phyloP scores from a whole-genome alignment of 2,113 vertebrate species.

The Caretta caretta region DNA sequence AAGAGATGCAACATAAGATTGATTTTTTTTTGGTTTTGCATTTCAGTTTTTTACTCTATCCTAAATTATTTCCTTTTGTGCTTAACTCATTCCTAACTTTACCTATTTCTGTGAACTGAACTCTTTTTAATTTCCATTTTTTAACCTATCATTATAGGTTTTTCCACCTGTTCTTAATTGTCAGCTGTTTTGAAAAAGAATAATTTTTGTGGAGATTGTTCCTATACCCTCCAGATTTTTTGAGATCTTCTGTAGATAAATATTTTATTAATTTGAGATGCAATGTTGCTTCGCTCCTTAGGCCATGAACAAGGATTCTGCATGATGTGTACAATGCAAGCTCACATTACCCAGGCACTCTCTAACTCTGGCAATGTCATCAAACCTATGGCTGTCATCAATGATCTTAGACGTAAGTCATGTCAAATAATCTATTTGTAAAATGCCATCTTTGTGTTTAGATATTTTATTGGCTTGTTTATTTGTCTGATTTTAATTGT shows the following conservation, averaged over 20 bases:
- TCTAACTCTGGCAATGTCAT: slow-evolving; percentile 92
- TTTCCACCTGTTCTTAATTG: background rate
- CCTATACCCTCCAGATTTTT: background rate
- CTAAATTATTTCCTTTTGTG: no score
- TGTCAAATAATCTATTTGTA: background rate
- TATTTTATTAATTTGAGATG: background rate
- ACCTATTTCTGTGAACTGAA: no score
- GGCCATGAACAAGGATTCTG: slow-evolving; percentile 94
- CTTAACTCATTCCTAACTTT: no score
- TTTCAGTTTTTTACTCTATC: no score
- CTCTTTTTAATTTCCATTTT: no score
- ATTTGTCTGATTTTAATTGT: background rate
- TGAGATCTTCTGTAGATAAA: background rate
- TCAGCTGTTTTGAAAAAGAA: background rate
- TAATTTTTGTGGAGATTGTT: background rate
- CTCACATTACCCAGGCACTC: slow-evolving; percentile 93
- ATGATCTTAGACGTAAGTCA: slow-evolving; percentile 92
- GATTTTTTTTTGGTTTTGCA: background rate
- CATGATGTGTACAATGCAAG: slow-evolving; percentile 98
- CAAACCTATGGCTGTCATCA: slow-evolving; percentile 93
- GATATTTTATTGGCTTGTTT: background rate
- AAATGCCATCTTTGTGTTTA: background rate
- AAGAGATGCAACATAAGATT: background rate
- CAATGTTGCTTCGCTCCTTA: slow-evolving; percentile 62
- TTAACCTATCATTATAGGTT: no score